phyloP scores from a whole-genome alignment of 1,140 invertebrate genomes.

The Diachasmimorpha longicaudata region DNA sequence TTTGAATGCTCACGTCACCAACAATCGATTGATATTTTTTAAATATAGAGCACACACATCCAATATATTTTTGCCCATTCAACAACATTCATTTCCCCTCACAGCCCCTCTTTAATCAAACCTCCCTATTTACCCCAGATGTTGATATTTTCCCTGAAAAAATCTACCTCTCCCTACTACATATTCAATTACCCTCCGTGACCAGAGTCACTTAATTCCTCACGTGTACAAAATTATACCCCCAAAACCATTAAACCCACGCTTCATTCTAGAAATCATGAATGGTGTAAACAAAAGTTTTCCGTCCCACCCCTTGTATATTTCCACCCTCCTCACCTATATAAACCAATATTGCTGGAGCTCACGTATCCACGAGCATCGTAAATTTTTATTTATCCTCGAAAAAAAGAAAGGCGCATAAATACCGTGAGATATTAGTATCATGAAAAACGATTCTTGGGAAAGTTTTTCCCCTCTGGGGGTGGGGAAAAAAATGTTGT shows the following conservation, averaged over 20 bases:
- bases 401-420: not conserved
- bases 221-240: conserved; percentile 3
- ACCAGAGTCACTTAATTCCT: conserved; percentile 22
- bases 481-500: not conserved
- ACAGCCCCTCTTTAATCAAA: no score
- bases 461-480: not conserved
- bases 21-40: no score
- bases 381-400: not conserved
- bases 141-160: not conserved
- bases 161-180: conserved; percentile 18
- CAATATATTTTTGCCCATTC: no score
- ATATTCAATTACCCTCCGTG: conserved; percentile 30
- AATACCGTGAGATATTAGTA: conserved; percentile 18
- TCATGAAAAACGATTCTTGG: not conserved
- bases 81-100: not conserved
- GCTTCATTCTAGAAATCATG: no score
- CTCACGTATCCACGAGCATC: not conserved
- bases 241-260: no score
- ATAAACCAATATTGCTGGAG: not conserved
- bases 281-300: no score
- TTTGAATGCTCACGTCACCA: no score
- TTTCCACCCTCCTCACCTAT: conserved; percentile 6
- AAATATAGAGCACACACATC: no score
- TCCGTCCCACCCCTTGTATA: conserved; percentile 4
- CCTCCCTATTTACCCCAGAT: no score